phyloP scores from a whole-genome alignment of 1,140 invertebrate species.

The Coboldia fuscipes region DNA sequence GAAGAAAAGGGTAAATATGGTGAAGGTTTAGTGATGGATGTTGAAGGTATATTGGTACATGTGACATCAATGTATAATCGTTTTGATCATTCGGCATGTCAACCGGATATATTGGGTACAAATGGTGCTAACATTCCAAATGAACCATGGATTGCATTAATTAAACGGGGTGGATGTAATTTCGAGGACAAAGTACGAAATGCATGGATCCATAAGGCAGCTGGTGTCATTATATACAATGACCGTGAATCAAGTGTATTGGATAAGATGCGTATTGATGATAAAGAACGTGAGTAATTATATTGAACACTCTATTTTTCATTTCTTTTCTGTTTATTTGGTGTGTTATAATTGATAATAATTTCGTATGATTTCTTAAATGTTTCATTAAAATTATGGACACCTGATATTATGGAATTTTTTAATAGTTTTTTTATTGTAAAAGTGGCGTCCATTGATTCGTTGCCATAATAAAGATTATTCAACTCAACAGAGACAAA shows the following conservation, averaged over 20 bases:
- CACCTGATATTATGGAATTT: too few relatives aligned
- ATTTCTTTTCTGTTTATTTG: neutral
- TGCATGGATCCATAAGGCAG: slow-evolving; percentile 41
- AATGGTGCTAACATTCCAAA: slow-evolving; percentile 22
- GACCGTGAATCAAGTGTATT: slow-evolving; percentile 35
- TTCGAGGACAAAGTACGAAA: slow-evolving; percentile 54
- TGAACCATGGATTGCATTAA: slow-evolving; percentile 49
- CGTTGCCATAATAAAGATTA: too few relatives aligned
- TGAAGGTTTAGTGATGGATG: slow-evolving; percentile 34
- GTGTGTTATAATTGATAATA: too few relatives aligned
- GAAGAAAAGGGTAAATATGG: slow-evolving; percentile 45
- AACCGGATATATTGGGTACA: slow-evolving; percentile 29
- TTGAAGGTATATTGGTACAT: slow-evolving; percentile 33
- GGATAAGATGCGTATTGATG: slow-evolving; percentile 46
- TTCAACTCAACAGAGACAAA: too few relatives aligned
- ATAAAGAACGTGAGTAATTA: slow-evolving; percentile 31
- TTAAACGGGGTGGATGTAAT: slow-evolving; percentile 46
- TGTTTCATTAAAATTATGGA: too few relatives aligned
- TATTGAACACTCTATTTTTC: neutral
- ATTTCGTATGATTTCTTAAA: too few relatives aligned
- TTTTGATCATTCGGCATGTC: slow-evolving; percentile 40
- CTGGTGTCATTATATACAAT: slow-evolving; percentile 55
- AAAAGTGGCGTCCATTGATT: too few relatives aligned
- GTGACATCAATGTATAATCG: slow-evolving; percentile 26
- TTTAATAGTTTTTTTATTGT: too few relatives aligned